phyloP scores from a whole-genome alignment of 2,797 vertebrate genomes.

The Pseudochaenichthys georgianus region DNA sequence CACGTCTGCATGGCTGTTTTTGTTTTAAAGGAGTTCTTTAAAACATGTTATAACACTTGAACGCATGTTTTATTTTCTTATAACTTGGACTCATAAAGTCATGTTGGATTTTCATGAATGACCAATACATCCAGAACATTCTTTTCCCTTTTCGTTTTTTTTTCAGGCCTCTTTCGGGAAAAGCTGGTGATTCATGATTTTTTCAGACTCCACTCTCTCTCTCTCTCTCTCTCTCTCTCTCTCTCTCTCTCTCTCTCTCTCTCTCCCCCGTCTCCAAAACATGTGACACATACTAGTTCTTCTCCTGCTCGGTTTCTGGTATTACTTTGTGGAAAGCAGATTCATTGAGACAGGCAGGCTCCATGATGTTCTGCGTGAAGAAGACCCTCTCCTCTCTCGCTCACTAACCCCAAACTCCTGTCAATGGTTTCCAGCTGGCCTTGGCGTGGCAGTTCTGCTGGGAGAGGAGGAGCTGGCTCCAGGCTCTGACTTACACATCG shows the following conservation, averaged over 20 bases:
- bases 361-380: slow-evolving; percentile 48
- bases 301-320: slow-evolving; percentile 55
- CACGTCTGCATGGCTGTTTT: slow-evolving; percentile 52
- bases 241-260: slow-evolving; percentile 24
- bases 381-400: slow-evolving; percentile 62
- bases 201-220: slow-evolving; percentile 29
- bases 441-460: slow-evolving; percentile 65
- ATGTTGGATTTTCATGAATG: slow-evolving; percentile 52
- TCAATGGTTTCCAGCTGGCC: slow-evolving; percentile 84
- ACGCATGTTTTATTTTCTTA: slow-evolving; percentile 4
- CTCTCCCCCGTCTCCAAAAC: slow-evolving; percentile 46
- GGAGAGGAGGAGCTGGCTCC: slow-evolving; percentile 75
- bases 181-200: slow-evolving; percentile 56
- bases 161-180: slow-evolving; percentile 53
- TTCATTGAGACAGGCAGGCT: slow-evolving; percentile 55
- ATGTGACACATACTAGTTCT: slow-evolving; percentile 58
- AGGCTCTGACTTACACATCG: slow-evolving; percentile 44
- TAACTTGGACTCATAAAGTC: slow-evolving; percentile 27
- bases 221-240: slow-evolving; percentile 33
- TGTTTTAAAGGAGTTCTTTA: slow-evolving; percentile 16
- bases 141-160: slow-evolving; percentile 5
- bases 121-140: slow-evolving; percentile 24
- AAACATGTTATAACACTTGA: slow-evolving; percentile 3
- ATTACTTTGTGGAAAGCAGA: slow-evolving; percentile 53
- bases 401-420: slow-evolving; percentile 70